A percentile compares a stretch with the other conserved stretches of the same genome.
phyloP scores from a whole-genome alignment of 2,888 invertebrate genomes.

The Tholera decimalis region DNA sequence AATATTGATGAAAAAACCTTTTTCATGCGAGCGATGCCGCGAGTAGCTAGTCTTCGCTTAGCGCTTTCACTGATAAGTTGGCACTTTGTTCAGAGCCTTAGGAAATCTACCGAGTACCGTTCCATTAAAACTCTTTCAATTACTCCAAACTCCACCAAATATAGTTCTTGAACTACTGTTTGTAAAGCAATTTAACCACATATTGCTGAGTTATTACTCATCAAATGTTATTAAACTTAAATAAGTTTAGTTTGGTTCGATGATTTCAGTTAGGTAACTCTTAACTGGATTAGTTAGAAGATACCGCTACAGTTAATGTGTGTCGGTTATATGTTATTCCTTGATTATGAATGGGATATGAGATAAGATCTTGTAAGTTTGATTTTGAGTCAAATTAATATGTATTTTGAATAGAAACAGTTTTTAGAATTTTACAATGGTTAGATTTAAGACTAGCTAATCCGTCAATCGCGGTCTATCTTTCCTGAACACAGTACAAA shows the following conservation, averaged over 20 bases:
- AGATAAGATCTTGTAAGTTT: background rate
- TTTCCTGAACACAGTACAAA: no score
- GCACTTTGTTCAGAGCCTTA: no score
- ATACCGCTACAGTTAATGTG: slow-evolving; percentile 11
- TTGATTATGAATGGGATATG: slow-evolving; percentile 1
- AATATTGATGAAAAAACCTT: no score
- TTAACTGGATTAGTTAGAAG: slow-evolving; percentile 34
- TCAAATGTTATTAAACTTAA: slow-evolving; percentile 48
- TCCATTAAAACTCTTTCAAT: slow-evolving; percentile 1
- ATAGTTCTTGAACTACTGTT: slow-evolving; percentile 17
- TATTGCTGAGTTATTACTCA: slow-evolving; percentile 19
- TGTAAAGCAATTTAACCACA: slow-evolving; percentile 38
- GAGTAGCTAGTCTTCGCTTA: no score
- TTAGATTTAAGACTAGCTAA: no score
- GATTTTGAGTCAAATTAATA: background rate
- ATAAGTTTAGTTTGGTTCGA: slow-evolving; percentile 43
- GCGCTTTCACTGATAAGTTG: no score
- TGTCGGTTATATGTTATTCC: background rate
- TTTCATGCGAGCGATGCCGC: no score
- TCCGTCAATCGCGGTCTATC: no score
- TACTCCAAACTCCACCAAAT: slow-evolving; percentile 1
- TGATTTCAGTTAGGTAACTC: slow-evolving; percentile 44
- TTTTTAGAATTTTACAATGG: no score
- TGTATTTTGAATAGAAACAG: no score
- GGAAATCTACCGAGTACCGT: background rate